Evolutionary conservation across 2,113 vertebrate species (phyloP).

Genomic region (Xenus cinereus): DNA sequence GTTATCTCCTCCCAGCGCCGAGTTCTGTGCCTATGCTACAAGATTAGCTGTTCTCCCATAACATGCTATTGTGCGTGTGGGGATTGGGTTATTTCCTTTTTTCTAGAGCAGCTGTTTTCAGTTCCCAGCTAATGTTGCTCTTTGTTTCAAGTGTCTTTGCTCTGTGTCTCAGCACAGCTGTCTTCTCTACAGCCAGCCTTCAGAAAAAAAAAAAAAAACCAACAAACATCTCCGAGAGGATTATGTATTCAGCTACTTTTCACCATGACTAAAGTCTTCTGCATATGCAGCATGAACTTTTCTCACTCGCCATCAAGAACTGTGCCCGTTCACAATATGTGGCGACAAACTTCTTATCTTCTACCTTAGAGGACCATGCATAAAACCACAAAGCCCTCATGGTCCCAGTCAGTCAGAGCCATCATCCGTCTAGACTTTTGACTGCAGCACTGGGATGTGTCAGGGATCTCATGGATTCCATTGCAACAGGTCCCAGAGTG

Average conservation of each 20-base stretch:
- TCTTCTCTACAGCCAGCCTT: neutral
- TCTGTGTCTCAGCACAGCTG: neutral
- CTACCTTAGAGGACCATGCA: neutral
- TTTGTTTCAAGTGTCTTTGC: neutral
- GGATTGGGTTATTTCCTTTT: neutral
- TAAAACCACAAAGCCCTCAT: neutral
- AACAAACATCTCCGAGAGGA: neutral
- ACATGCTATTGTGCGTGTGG: neutral
- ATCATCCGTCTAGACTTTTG: neutral
- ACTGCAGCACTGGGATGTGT: neutral
- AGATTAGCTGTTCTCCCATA: slow-evolving; percentile 21
- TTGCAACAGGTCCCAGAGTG: neutral
- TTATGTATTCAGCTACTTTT: neutral
- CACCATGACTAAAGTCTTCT: neutral
- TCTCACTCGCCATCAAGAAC: neutral
- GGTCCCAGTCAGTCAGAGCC: neutral
- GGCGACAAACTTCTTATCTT: neutral
- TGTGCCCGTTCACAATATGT: rapidly evolving
- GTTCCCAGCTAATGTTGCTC: neutral
- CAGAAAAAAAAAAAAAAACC: neutral
- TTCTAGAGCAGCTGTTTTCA: neutral
- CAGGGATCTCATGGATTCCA: neutral
- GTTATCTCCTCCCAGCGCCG: neutral
- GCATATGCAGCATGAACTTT: neutral
- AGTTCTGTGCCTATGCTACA: neutral